Base-by-base conservation (phyloP, 2,888 invertebrate genomes). In the Tridacna crocea region DNA sequence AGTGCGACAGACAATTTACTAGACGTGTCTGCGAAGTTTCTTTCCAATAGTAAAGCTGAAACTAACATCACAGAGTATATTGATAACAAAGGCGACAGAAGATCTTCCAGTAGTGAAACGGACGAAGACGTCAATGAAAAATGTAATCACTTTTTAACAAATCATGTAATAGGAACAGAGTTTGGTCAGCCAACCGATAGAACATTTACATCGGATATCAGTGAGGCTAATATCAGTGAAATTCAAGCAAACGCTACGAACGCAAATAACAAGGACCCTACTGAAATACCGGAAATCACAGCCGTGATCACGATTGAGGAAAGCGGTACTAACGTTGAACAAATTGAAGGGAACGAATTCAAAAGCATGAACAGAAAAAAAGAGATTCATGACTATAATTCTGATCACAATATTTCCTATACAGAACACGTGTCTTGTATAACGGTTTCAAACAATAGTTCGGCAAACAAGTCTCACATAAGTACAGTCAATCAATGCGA, bases 1-100 rank as follows among this genome's bases (percentile, higher is more conserved):
- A 73, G 48, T 46, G 73, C 76, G 76, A 79, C 82, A 46, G 82
- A 70, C 17, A 73, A 79, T 47, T 63, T 83, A 24, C 26, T 83
- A 46, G 26, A 83, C 12, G 65, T 68, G 26, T 78, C 79, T 15
- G 79, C 73, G 17, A 73, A 68, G 60, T 73, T 83, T 26, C 63
- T 83, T 26, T 60, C 74, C 10, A 36, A 8, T 46, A 74, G 22
- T 13, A 74, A 74, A 61, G 47, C 70, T 0, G 22, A 22, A 26
- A 70, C 24, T 27, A 70, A 51, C 22, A 48, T 26, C n/a, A 19
- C 19, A n/a, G 27, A 48, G 19, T 17, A n/a, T 65, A 55, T 60
- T 70, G 36, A 17, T 47, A 46, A 58, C 27, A 73, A 55, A 19
- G 61, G 60, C 22, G 61, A 73, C 19, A 58, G 58, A 19, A 58